A percentile compares a stretch with the other conserved stretches of the same genome.
phyloP scores from a whole-genome alignment of 2,888 invertebrate genomes.

The Octonoba sinensis region DNA sequence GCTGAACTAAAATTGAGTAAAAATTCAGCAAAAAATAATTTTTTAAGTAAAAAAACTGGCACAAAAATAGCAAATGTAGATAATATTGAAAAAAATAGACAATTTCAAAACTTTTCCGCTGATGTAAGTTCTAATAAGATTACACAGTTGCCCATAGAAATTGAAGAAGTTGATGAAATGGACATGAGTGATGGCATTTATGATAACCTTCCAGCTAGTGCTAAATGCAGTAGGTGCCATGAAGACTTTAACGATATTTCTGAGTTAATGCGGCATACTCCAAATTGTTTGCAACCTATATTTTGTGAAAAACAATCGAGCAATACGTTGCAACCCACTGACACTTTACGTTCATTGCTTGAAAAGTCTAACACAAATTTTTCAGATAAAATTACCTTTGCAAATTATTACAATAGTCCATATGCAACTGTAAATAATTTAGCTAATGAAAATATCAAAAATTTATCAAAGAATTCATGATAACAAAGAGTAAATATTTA shows the following conservation, averaged over 20 bases:
- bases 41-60: constrained; percentile 1
- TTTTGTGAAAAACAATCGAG: constrained; percentile 4
- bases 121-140: too few species aligned
- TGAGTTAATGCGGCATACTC: constrained; percentile 41
- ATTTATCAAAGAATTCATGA: constrained; percentile 38
- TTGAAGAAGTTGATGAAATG: constrained; percentile 10
- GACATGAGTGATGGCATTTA: too few species aligned
- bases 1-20: too few species aligned
- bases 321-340: constrained; percentile 11
- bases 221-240: constrained; percentile 23
- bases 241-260: constrained; percentile 20
- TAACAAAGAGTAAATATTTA: too few species aligned
- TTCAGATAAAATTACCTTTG: not conserved
- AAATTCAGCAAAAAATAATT: too few species aligned
- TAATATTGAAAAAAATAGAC: not conserved
- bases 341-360: constrained; percentile 34
- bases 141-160: not conserved
- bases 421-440: not conserved
- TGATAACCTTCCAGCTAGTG: constrained; percentile 9
- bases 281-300: constrained; percentile 19
- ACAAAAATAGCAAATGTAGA: not conserved
- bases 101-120: not conserved
- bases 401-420: constrained; percentile 18
- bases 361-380: constrained; percentile 5
- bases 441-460: constrained; percentile 20